Evolutionary conservation across 2,113 vertebrate species (phyloP).

Genomic region (Poeciliopsis retropinna): DNA sequence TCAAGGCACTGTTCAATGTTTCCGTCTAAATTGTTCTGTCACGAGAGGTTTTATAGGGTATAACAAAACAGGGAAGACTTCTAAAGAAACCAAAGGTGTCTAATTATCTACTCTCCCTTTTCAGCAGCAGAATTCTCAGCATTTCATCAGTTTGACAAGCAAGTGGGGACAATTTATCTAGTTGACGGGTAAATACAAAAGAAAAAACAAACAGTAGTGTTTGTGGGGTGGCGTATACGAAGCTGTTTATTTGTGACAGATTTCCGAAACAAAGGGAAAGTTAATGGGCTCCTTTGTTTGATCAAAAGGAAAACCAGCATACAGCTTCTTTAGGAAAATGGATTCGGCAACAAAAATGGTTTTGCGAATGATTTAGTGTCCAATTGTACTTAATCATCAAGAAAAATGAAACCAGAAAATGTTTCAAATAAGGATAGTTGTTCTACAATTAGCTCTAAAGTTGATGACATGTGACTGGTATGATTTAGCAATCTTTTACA

Average conservation of each 20-base stretch:
- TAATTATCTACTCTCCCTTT: slow-evolving; percentile 65
- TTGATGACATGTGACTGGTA: background rate
- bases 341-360: background rate
- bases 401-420: background rate
- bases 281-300: slow-evolving; percentile 13
- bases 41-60: slow-evolving; percentile 64
- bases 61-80: slow-evolving; percentile 20
- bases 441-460: too few species aligned
- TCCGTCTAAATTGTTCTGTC: slow-evolving; percentile 72
- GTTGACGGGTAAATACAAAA: background rate
- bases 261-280: slow-evolving; percentile 1
- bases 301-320: slow-evolving; percentile 18
- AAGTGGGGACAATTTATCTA: slow-evolving; percentile 38
- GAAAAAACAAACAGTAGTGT: slow-evolving; percentile 18
- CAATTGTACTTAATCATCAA: background rate
- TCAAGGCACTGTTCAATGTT: slow-evolving; percentile 63
- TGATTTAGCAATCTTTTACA: background rate
- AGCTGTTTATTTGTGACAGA: slow-evolving; percentile 16
- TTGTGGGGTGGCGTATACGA: slow-evolving; percentile 10
- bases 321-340: slow-evolving; percentile 8
- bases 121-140: slow-evolving; percentile 15
- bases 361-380: slow-evolving; percentile 2
- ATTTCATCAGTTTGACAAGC: slow-evolving; percentile 13
- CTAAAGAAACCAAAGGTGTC: slow-evolving; percentile 34
- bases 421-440: background rate